These are phyloP conservation scores for Eubasilissa splendida DNA, from an alignment of 2,888 invertebrate genomes.

Conservation along the genomic window DNA sequence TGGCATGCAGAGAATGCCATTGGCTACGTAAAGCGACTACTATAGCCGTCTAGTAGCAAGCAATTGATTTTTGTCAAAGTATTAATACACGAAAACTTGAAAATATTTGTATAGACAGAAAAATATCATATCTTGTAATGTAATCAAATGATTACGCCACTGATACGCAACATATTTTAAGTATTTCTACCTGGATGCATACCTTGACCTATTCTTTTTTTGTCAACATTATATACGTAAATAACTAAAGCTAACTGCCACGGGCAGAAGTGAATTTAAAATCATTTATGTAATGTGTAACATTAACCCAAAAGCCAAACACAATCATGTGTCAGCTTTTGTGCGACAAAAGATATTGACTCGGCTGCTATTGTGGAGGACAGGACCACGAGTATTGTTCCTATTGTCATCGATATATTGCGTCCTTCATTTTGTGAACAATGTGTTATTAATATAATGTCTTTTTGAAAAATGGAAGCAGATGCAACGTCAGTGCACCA, in stretches of 20 bases:
- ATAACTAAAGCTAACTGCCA: slow-evolving; percentile 39
- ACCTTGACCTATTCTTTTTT: slow-evolving; percentile 1
- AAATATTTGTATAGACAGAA: too few species aligned
- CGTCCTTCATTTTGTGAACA: slow-evolving; percentile 16
- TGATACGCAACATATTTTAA: too few species aligned
- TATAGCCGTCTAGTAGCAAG: too few species aligned
- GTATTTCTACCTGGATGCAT: too few species aligned
- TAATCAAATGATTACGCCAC: too few species aligned
- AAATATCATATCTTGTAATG: too few species aligned
- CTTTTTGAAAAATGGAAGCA: slow-evolving; percentile 23
- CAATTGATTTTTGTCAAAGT: too few species aligned
- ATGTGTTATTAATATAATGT: background rate
- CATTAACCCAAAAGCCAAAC: slow-evolving; percentile 35
- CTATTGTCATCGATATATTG: slow-evolving; percentile 22
- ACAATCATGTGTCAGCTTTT: slow-evolving; percentile 23
- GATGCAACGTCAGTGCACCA: slow-evolving; percentile 24
- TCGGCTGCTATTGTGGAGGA: slow-evolving; percentile 6
- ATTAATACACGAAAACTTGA: too few species aligned
- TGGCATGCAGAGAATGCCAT: too few species aligned
- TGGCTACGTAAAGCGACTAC: too few species aligned
- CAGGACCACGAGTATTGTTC: slow-evolving; percentile 8
- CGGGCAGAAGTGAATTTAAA: slow-evolving; percentile 35
- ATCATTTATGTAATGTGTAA: slow-evolving; percentile 41
- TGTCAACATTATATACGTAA: slow-evolving; percentile 4
- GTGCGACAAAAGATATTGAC: slow-evolving; percentile 36